These are phyloP conservation scores for Epizoanthus rinbou DNA, from an alignment of 92 coral and sea anemone species.

Conservation along the genomic window DNA sequence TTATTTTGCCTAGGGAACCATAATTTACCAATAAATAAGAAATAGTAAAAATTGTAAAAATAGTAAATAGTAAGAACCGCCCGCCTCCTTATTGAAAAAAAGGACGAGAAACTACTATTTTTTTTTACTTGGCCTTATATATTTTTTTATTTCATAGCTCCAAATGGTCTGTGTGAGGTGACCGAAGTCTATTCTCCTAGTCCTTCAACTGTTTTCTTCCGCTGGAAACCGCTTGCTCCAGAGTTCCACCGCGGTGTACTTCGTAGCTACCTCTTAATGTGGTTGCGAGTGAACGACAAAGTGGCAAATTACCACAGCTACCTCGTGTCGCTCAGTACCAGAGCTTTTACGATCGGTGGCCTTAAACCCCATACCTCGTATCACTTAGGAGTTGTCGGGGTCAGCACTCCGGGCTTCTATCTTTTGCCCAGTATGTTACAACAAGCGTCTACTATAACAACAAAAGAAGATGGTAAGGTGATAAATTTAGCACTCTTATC, in stretches of 20 bases:
- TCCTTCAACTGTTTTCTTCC: slow-evolving; percentile 46
- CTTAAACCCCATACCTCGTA: slow-evolving; percentile 42
- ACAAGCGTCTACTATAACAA: neutral
- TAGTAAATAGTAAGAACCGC: too few relatives aligned
- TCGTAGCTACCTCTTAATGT: slow-evolving; percentile 24
- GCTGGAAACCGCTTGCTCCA: slow-evolving; percentile 48
- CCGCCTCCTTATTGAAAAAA: too few relatives aligned
- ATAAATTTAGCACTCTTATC: too few relatives aligned
- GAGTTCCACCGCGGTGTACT: slow-evolving; percentile 43
- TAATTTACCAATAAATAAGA: too few relatives aligned
- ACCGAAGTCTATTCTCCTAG: slow-evolving; percentile 40
- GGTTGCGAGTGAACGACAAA: slow-evolving; percentile 10
- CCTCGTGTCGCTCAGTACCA: neutral
- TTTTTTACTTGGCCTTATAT: too few relatives aligned
- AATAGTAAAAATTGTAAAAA: too few relatives aligned
- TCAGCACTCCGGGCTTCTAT: neutral
- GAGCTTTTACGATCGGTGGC: slow-evolving; percentile 26
- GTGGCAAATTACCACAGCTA: slow-evolving; percentile 17
- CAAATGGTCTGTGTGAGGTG: slow-evolving; percentile 41
- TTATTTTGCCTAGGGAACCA: too few relatives aligned
- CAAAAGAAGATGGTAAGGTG: slow-evolving; percentile 12
- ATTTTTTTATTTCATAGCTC: slow-evolving; percentile 18
- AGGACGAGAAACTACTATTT: too few relatives aligned
- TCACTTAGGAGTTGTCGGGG: slow-evolving; percentile 17
- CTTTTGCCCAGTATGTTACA: neutral